Base-by-base conservation (phyloP, 92 coral and sea anemone genomes). In the Palythoa caribaeorum region DNA sequence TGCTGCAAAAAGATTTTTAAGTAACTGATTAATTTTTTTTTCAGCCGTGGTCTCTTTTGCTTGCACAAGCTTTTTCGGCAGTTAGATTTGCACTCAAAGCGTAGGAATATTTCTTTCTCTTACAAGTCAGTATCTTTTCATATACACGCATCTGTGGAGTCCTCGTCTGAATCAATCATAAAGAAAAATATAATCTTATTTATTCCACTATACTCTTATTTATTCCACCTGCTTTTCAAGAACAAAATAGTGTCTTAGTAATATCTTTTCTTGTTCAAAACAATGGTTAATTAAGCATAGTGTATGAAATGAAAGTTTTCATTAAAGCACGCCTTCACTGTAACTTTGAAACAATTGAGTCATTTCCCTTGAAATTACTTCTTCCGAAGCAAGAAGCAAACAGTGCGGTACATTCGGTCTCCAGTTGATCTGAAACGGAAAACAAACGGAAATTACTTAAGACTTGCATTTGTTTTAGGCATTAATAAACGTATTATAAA, bases 261-360 rank as follows among this genome's bases (percentile, higher is more conserved):
- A 80, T 48, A 44, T 3, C 9, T 63, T 80, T 63, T n/a, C 38
- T 63, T 80, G 40, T 47, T 65, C 57, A 59, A 59, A 15, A 21
- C 9, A 80, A 80, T 80, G 36, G 85, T 37, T 28, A 80, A 44
- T 44, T 47, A 48, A 63, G 63, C 2, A 63, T 40, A 6, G 21
- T 12, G 60, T 40, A 15, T 63, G 40, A 39, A 63, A 63, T 38
- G 19, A 39, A 80, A 77, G 19, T 66, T 62, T 17, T 80, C 47
- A 50, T 80, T 63, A 65, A 21, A 13, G 81, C 20, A 63, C 40
- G 38, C 74, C 38, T 66, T 70, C 0, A 19, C 17, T 9, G 84
- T 36, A 63, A 60, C 55, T 38, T 80, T 19, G 55, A 65, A 80
- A 80, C 19, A 50, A 80, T 80, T 80, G 85, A 80, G 85, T 65